phyloP scores from a whole-genome alignment of 2,888 invertebrate genomes.

The Chirona hameri region DNA sequence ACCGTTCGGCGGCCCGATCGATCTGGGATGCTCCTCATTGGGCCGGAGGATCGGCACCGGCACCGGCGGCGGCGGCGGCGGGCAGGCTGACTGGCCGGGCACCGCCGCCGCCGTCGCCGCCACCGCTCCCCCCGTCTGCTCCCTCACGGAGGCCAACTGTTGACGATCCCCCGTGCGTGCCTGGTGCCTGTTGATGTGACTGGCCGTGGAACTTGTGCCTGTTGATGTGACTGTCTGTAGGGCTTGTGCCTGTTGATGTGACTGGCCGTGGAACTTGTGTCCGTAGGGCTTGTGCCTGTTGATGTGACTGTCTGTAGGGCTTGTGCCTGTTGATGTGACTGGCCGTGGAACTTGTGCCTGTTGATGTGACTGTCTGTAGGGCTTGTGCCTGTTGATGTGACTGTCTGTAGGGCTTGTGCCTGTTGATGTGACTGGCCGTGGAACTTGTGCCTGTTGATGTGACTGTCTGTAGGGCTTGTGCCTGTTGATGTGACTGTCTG shows the following conservation, averaged over 20 bases:
- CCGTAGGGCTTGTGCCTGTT: neutral
- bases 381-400: neutral
- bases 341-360: too few relatives aligned
- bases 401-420: neutral
- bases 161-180: neutral
- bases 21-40: neutral
- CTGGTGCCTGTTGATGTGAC: too few relatives aligned
- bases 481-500: neutral
- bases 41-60: neutral
- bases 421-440: too few relatives aligned
- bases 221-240: too few relatives aligned
- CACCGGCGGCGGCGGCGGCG: too few relatives aligned
- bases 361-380: too few relatives aligned
- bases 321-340: too few relatives aligned
- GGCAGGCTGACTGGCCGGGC: too few relatives aligned
- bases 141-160: neutral
- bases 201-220: too few relatives aligned
- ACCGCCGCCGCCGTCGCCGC: neutral
- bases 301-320: neutral
- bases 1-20: slow-evolving; percentile 4
- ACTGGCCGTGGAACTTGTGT: too few relatives aligned
- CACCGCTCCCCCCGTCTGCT: neutral
- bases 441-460: neutral
- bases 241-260: too few relatives aligned
- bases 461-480: too few relatives aligned